Percentiles rank a stretch among this genome's conserved stretches.
phyloP scores from a whole-genome alignment of 2,797 vertebrate genomes.

The Eulemur rubriventer region DNA sequence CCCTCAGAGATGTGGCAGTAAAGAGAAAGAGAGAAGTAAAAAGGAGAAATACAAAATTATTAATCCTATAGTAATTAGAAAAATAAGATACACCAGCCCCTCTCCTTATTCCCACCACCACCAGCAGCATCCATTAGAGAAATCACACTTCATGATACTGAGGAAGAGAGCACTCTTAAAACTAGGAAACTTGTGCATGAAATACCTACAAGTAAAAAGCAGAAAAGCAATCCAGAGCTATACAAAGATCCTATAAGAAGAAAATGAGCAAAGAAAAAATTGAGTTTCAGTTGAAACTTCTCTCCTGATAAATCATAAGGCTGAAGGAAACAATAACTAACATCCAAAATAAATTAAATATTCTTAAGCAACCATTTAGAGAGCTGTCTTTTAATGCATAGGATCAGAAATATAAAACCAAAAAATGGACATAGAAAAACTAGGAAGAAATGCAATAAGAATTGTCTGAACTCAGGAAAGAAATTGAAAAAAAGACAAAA shows the following conservation, averaged over 20 bases:
- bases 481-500: slow-evolving; percentile 5
- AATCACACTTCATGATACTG: background rate
- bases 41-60: background rate
- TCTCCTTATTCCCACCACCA: background rate
- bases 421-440: background rate
- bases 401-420: background rate
- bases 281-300: background rate
- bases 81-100: background rate
- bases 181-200: background rate
- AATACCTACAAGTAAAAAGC: background rate
- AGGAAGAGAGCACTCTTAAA: background rate
- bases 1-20: background rate
- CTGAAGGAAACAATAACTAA: background rate
- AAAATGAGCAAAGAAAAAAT: slow-evolving; percentile 1
- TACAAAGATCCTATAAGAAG: background rate
- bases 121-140: background rate
- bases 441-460: background rate
- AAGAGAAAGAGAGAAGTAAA: background rate
- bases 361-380: background rate
- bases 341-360: background rate
- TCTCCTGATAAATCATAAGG: background rate
- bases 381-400: background rate
- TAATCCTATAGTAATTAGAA: background rate
- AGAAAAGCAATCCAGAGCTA: background rate
- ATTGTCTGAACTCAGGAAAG: background rate